phyloP scores from a whole-genome alignment of 2,797 vertebrate genomes.

The Melanotaenia parkinsoni region DNA sequence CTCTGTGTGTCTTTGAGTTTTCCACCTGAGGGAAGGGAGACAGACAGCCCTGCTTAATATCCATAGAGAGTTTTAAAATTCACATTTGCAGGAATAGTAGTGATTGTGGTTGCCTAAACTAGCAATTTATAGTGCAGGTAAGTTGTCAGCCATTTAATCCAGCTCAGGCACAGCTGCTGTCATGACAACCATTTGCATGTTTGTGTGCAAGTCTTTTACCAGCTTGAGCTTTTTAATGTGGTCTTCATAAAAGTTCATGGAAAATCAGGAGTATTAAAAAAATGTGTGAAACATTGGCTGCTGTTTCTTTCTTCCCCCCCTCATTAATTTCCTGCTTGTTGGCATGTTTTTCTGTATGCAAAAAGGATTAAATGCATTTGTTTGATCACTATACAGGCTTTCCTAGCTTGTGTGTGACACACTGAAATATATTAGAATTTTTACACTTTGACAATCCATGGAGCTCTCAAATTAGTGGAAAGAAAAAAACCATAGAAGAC shows the following conservation, averaged over 20 bases:
- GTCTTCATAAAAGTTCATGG: slow-evolving; percentile 8
- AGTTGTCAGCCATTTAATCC: slow-evolving; percentile 56
- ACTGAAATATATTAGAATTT: background rate
- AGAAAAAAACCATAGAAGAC: background rate
- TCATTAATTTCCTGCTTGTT: background rate
- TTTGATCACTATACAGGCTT: slow-evolving; percentile 17
- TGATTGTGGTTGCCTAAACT: slow-evolving; percentile 67
- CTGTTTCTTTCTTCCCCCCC: slow-evolving; percentile 4
- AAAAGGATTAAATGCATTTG: slow-evolving; percentile 30
- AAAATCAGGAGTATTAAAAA: slow-evolving; percentile 30
- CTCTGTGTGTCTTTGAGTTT: slow-evolving; percentile 34
- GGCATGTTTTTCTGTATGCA: slow-evolving; percentile 16
- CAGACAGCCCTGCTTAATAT: slow-evolving; percentile 24
- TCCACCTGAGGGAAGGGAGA: slow-evolving; percentile 47
- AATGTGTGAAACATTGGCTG: slow-evolving; percentile 14
- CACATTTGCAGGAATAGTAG: slow-evolving; percentile 66
- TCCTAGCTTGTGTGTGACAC: background rate
- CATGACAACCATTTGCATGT: slow-evolving; percentile 77
- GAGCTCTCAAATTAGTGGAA: background rate
- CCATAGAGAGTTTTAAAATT: slow-evolving; percentile 47
- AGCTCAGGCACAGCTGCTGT: slow-evolving; percentile 62
- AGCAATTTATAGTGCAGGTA: slow-evolving; percentile 65
- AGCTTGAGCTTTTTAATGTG: slow-evolving; percentile 30
- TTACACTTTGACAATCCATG: background rate
- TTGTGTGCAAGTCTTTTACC: slow-evolving; percentile 50